Base-by-base conservation (phyloP, 1,140 invertebrate genomes). In the Agraylea sexmaculata region DNA sequence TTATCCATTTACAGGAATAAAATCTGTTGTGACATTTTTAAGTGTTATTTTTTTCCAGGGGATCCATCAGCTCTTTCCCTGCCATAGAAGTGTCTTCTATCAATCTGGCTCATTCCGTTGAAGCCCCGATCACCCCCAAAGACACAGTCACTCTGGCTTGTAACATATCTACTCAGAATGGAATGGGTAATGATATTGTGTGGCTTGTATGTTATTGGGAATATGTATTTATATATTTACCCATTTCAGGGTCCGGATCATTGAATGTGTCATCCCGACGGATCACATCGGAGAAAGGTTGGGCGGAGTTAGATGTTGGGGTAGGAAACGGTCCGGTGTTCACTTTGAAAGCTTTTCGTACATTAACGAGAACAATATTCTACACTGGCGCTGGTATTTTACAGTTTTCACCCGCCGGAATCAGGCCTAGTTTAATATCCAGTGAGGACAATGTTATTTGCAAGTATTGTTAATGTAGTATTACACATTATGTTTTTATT, bases 61-160 rank as follows among this genome's bases (percentile, higher is more conserved):
- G 68, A 36, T 62, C 62, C 21, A 46, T 54, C 32, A 59, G 65
- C 20, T 53, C 69, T 8, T 68, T 89, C 51, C 84, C 86, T 12
- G 73, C 64, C 34, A 71, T 95, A 45, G 90, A 96, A 70, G 77
- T 96, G 4, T 88, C 80, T 38, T 85, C 84, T 15, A 90, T 96
- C 81, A 82, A 79, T 19, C 82, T 96, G 53, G 75, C 78, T 20
- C 91, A 95, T 57, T 90, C 88, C 0, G 87, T 96, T 31, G 90
- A 97, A 64, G 83, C 87, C 30, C 92, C 91, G 1, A 66, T 96
- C 7, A 93, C 87, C 1, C 56, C 77, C 33, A 79, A 77, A 51
- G 84, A 96, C 52, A 90, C 85, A 6, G 72, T 83, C 32, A 80
- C 78, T 0, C 61, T 91, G 47, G 78, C 81, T 25, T 87, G 87